These are phyloP conservation scores for Aphaenogaster floridana DNA, from an alignment of 1,140 invertebrate genomes.

Conservation along the genomic window DNA sequence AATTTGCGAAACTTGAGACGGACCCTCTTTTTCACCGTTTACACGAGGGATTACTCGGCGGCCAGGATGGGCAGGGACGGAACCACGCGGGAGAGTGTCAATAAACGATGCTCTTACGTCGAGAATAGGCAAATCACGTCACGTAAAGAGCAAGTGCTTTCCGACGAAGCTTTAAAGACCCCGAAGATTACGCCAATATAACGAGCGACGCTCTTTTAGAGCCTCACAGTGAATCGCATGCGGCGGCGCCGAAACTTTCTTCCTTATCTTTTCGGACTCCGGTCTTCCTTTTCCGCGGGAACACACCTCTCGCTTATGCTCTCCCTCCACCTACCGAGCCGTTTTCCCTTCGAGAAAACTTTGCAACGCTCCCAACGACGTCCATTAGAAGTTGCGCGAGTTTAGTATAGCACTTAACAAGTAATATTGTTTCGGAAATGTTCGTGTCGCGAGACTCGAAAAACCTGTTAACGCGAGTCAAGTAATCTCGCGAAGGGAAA, in stretches of 20 bases:
- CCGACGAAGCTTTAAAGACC: constrained; percentile 17
- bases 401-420: constrained; percentile 73
- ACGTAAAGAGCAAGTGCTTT: constrained; percentile 44
- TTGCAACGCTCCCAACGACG: constrained; percentile 69
- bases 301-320: constrained; percentile 5
- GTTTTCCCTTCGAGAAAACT: constrained; percentile 63
- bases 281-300: constrained; percentile 50
- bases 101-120: constrained; percentile 35
- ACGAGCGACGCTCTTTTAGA: constrained; percentile 48
- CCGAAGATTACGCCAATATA: constrained; percentile 67
- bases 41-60: constrained; percentile 7
- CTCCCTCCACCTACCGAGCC: background rate
- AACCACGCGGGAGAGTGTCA: background rate
- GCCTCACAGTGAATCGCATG: constrained; percentile 65
- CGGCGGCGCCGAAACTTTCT: constrained; percentile 66
- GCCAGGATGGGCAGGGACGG: background rate
- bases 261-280: constrained; percentile 52
- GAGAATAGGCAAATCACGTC: constrained; percentile 44
- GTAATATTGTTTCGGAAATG: constrained; percentile 74
- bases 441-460: constrained; percentile 65
- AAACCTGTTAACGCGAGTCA: constrained; percentile 68
- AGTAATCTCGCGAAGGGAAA: constrained; percentile 61
- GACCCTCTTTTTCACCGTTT: constrained; percentile 15
- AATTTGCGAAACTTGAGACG: constrained; percentile 30
- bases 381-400: constrained; percentile 75